A percentile compares a stretch with the other conserved stretches of the same genome.
Evolutionary conservation across 2,888 invertebrate genomes (phyloP).

Genomic region (Xestobium rufovillosum): DNA sequence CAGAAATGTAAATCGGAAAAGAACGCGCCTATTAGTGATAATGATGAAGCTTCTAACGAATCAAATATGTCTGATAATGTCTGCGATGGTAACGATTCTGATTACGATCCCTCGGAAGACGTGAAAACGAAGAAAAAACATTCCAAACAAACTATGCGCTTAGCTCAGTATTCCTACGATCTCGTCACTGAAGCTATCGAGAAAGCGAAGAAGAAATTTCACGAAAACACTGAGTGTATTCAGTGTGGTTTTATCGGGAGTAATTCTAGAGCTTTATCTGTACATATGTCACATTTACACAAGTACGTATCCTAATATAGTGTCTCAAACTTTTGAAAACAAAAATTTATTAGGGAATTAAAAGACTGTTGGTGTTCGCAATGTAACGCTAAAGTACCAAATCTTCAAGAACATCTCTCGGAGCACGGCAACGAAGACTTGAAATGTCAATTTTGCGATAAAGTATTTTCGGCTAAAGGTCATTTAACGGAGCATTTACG

Average conservation of each 20-base stretch:
- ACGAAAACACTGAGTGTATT: conserved; percentile 27
- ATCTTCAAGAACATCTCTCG: conserved; percentile 26
- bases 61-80: conserved; percentile 18
- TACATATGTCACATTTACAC: conserved; percentile 33
- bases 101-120: conserved; percentile 7
- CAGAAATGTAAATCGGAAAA: conserved; percentile 6
- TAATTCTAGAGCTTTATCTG: conserved; percentile 29
- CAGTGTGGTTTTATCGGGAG: conserved; percentile 29
- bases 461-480: conserved; percentile 26
- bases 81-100: conserved; percentile 8
- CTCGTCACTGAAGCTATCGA: conserved; percentile 29
- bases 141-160: conserved; percentile 16
- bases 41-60: conserved; percentile 9
- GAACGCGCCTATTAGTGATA: conserved; percentile 7
- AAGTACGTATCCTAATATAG: conserved; percentile 26
- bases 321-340: not conserved
- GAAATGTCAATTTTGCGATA: conserved; percentile 33
- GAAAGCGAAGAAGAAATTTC: conserved; percentile 22
- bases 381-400: conserved; percentile 30
- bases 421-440: conserved; percentile 24
- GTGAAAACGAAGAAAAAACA: conserved; percentile 7
- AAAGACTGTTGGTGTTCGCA: conserved; percentile 32
- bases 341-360: conserved; percentile 27
- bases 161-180: conserved; percentile 24
- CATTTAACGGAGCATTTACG: conserved; percentile 34